A percentile compares a stretch with the other conserved stretches of the same genome.
Conservation (phyloP, 2,113 vertebrate genomes). For the Atrichornis clamosus region DNA sequence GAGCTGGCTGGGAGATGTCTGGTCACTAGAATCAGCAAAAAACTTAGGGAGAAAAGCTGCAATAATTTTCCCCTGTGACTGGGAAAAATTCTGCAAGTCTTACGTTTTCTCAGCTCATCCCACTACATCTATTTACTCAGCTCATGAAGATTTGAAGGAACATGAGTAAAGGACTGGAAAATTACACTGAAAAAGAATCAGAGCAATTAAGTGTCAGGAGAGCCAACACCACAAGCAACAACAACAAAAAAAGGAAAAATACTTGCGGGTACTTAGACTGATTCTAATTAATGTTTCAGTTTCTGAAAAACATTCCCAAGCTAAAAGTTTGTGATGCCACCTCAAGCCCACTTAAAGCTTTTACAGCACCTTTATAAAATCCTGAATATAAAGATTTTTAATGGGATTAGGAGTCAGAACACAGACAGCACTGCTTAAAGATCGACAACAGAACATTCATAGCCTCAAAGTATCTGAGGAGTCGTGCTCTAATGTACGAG, state of each 20-base stretch:
- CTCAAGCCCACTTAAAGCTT: not conserved
- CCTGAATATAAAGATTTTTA: not conserved
- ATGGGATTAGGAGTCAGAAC: not conserved
- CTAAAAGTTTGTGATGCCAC: not conserved
- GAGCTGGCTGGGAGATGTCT: not conserved
- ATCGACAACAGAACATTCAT: not conserved
- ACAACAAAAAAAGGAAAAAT: not conserved
- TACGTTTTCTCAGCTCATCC: not conserved
- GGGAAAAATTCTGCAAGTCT: not conserved
- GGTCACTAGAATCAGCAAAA: not conserved
- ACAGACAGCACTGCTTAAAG: not conserved
- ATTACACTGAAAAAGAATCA: not conserved
- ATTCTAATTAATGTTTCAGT: not conserved
- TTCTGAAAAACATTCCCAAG: not conserved
- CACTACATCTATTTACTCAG: not conserved
- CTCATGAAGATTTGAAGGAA: not conserved
- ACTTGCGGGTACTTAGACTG: not conserved
- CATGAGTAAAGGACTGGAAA: not conserved
- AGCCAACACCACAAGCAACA: not conserved
- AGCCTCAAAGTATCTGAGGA: not conserved
- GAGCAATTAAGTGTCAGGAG: not conserved
- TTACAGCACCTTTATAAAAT: not conserved
- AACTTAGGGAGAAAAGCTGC: not conserved
- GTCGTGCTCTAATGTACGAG: constrained; percentile 31
- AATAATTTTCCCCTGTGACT: not conserved